These are phyloP conservation scores for Psittacula echo DNA, from an alignment of 2,797 vertebrate genomes.

Conservation along the genomic window DNA sequence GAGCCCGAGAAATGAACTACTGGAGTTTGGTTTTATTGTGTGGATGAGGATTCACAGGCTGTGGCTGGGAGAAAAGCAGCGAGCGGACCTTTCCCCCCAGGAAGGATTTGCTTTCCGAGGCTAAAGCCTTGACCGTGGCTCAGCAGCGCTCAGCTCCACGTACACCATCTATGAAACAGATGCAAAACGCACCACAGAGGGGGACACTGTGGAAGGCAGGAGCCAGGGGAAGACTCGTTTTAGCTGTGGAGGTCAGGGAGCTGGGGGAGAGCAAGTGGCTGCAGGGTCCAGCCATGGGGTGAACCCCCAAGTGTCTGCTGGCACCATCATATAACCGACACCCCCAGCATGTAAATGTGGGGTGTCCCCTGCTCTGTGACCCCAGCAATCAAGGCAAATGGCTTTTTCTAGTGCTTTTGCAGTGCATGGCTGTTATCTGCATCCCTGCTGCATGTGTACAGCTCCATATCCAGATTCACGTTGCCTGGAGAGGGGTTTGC, in stretches of 20 bases:
- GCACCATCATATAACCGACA: not conserved
- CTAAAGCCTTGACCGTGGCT: not conserved
- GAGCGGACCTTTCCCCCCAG: not conserved
- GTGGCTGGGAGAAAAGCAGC: not conserved
- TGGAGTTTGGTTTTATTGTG: slow-evolving; percentile 47
- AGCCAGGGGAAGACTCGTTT: not conserved
- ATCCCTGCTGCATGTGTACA: not conserved
- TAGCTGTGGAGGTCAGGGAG: not conserved
- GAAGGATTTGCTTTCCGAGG: not conserved
- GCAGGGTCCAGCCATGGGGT: accelerated
- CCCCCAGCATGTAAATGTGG: not conserved
- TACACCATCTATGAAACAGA: not conserved
- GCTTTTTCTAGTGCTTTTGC: not conserved
- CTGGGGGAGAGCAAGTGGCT: not conserved
- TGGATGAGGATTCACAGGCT: slow-evolving; percentile 25
- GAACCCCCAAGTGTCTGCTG: not conserved
- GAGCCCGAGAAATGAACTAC: slow-evolving; percentile 43
- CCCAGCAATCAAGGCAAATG: not conserved
- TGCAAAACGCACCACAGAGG: not conserved
- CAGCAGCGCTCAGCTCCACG: not conserved
- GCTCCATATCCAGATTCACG: accelerated
- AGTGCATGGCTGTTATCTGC: not conserved
- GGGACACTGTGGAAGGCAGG: not conserved
- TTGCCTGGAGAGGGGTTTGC: not conserved
- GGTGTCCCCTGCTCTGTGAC: not conserved